These are phyloP conservation scores for Coracias cyanogaster DNA, from an alignment of 2,797 vertebrate species.

Conservation along the genomic window DNA sequence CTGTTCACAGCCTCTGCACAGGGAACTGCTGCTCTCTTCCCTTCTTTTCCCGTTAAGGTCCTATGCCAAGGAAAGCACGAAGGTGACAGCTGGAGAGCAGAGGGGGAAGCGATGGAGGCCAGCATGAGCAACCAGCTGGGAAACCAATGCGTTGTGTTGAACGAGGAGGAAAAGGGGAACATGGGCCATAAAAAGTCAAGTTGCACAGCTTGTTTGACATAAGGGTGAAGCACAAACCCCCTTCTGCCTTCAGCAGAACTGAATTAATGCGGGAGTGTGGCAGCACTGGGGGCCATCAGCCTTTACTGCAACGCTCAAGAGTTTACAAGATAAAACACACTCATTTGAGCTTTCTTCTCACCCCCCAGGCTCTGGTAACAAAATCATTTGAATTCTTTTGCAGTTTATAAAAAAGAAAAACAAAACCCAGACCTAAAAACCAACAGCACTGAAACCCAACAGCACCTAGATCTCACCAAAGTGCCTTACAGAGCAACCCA, in stretches of 20 bases:
- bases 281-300: not conserved
- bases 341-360: not conserved
- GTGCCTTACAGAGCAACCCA: not conserved
- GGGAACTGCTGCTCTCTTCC: not conserved
- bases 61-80: fast-evolving
- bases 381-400: not conserved
- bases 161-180: not conserved
- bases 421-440: not conserved
- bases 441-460: not conserved
- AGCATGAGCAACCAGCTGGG: not conserved
- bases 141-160: not conserved
- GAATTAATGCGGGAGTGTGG: fast-evolving
- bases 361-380: not conserved
- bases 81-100: not conserved
- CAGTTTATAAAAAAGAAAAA: not conserved
- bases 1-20: not conserved
- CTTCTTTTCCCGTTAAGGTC: not conserved
- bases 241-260: not conserved
- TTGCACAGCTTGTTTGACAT: not conserved
- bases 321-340: not conserved
- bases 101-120: fast-evolving
- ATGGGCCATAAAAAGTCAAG: not conserved
- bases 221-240: not conserved
- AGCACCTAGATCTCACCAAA: not conserved
- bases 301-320: not conserved